phyloP scores from a whole-genome alignment of 1,140 invertebrate species.

The Pseudomyrmex cubaensis region DNA sequence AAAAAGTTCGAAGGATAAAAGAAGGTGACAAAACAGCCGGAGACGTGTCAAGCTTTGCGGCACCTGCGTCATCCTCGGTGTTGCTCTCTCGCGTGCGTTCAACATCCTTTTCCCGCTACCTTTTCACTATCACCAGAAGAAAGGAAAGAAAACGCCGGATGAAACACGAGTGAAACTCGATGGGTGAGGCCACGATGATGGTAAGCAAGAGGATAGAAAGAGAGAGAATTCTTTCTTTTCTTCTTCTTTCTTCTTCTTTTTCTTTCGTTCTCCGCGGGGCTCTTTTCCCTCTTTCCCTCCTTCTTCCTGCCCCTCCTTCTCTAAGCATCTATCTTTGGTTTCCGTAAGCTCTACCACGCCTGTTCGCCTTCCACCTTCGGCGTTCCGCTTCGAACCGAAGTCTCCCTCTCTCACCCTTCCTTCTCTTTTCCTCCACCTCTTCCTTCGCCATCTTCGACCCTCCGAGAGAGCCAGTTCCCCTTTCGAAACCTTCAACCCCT shows the following conservation, averaged over 20 bases:
- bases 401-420: slow-evolving; percentile 65
- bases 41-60: slow-evolving; percentile 78
- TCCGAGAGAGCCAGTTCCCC: slow-evolving; percentile 60
- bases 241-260: slow-evolving; percentile 2
- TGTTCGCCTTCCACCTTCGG: slow-evolving; percentile 41
- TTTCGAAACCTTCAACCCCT: slow-evolving; percentile 72
- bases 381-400: slow-evolving; percentile 38
- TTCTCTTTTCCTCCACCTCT: slow-evolving; percentile 51
- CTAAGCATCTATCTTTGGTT: not conserved
- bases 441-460: slow-evolving; percentile 73
- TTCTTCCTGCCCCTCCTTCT: slow-evolving; percentile 11
- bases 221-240: slow-evolving; percentile 10
- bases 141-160: slow-evolving; percentile 24
- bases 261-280: slow-evolving; percentile 39
- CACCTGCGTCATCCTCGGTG: slow-evolving; percentile 75
- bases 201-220: slow-evolving; percentile 42
- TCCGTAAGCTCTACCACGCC: slow-evolving; percentile 27
- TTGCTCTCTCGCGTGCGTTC: slow-evolving; percentile 60
- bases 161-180: slow-evolving; percentile 42
- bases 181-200: slow-evolving; percentile 51
- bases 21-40: slow-evolving; percentile 76
- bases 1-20: slow-evolving; percentile 75
- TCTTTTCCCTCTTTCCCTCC: slow-evolving; percentile 16
- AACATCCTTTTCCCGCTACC: slow-evolving; percentile 48
- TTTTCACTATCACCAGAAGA: slow-evolving; percentile 22